Evolutionary conservation across 1,140 invertebrate species (phyloP), one percentile per base, ranked within the genome.

Genomic region (Prorops nasuta): DNA sequence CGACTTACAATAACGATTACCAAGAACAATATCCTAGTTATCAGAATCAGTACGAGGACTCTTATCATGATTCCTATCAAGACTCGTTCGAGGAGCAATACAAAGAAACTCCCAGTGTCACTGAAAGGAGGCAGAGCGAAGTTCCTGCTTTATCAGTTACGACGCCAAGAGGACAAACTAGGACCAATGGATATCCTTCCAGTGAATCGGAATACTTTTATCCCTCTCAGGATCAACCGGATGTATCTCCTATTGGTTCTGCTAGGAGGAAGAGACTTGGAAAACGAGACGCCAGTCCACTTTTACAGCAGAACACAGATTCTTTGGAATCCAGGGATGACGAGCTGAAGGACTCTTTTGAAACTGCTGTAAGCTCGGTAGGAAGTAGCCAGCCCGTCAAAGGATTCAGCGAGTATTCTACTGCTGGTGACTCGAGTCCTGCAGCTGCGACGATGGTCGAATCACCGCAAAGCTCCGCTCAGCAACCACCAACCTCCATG

Each of bases 311-410:
- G 22, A 79, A 81, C 46, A 80, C 77, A 0, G 80, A 82, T 56
- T 82, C 81, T 8, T 60, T 82, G 37, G 81, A 83, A 49, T 81
- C 80, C 0, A 69, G 74, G 21, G 80, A 83, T 47, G 80, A 82
- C 49, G 80, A 83, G 21, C 47, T 81, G 21, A 79, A 80, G 48
- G 79, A 84, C 38, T 83, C 82, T 2, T 84, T 83, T 56, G 82
- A 83, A 48, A 83, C 81, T 14, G 81, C 78, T 6, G 72, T 80
- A n/a, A 83, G 78, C 51, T 83, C 81, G 2, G 67, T 79, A 2
- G 71, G 64, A 34, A 80, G 76, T 56, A 77, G 73, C 9, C 77
- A 74, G 24, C 67, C 51, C 8, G 66, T 50, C n/a, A 72, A 68
- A 42, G 64, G 54, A 2, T 69, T 69, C 52, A 62, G 58, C 39